Conservation (phyloP, 2,888 invertebrate species). For the Hemistola chrysoprasaria region DNA sequence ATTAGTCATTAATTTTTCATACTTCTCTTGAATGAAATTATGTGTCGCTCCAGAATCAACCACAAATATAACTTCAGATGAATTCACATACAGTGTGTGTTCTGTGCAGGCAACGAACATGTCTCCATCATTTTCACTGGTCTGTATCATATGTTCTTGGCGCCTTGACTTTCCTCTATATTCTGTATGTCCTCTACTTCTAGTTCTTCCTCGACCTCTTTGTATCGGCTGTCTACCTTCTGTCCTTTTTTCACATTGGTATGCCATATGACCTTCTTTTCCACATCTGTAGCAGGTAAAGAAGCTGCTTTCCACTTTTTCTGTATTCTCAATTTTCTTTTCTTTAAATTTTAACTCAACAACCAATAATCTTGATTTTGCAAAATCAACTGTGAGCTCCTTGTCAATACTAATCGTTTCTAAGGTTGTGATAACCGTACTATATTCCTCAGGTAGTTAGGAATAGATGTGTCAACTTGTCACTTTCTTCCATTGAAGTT, state of each 20-base stretch:
- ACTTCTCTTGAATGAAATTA: background rate
- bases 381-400: background rate
- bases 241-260: background rate
- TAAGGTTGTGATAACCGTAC: constrained; percentile 9
- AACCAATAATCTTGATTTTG: constrained; percentile 4
- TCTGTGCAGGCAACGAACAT: too few species aligned
- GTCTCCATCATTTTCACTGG: too few species aligned
- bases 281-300: constrained; percentile 2
- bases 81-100: too few species aligned
- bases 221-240: too few species aligned
- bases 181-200: too few species aligned
- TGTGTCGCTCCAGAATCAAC: background rate
- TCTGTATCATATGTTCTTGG: too few species aligned
- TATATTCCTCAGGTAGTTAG: constrained; percentile 8
- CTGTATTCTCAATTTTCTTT: background rate
- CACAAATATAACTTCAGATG: too few species aligned
- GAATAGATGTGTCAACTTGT: constrained; percentile 15
- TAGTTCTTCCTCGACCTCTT: too few species aligned
- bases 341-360: constrained; percentile 1
- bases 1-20: background rate
- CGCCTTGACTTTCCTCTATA: too few species aligned
- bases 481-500: constrained; percentile 5
- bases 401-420: constrained; percentile 3
- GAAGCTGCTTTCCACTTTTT: background rate
- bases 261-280: background rate